Conservation (phyloP, 2,113 vertebrate genomes). For the Sardina pilchardus region DNA sequence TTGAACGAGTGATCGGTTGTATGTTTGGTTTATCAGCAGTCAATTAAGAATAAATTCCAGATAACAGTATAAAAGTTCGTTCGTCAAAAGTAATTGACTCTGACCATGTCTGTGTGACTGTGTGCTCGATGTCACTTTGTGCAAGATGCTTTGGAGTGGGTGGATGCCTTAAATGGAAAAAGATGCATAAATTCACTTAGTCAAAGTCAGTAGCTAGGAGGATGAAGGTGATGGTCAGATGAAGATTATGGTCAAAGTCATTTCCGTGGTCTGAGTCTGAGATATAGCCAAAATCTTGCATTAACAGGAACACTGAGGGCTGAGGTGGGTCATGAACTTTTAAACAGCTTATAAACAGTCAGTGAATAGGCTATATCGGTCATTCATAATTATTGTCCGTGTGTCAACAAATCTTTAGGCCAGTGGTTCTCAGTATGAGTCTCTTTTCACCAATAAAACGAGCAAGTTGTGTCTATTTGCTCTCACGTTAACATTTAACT, state of each 20-base stretch:
- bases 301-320: background rate
- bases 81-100: background rate
- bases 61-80: background rate
- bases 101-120: background rate
- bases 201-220: slow-evolving; percentile 26
- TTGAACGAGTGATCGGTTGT: background rate
- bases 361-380: too few species aligned
- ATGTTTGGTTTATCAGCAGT: background rate
- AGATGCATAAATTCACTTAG: slow-evolving; percentile 23
- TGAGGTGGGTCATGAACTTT: too few species aligned
- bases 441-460: too few species aligned
- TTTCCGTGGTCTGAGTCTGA: background rate
- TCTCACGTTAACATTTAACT: too few species aligned
- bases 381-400: too few species aligned
- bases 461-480: too few species aligned
- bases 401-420: too few species aligned
- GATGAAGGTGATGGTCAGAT: slow-evolving; percentile 8
- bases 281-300: background rate
- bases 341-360: too few species aligned
- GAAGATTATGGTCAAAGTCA: background rate
- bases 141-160: slow-evolving; percentile 14
- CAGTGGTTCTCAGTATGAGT: too few species aligned
- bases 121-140: background rate
- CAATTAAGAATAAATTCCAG: background rate
- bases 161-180: slow-evolving; percentile 1